These are phyloP conservation scores for Penaeus japonicus DNA, from an alignment of 1,140 invertebrate genomes.

Conservation along the genomic window DNA sequence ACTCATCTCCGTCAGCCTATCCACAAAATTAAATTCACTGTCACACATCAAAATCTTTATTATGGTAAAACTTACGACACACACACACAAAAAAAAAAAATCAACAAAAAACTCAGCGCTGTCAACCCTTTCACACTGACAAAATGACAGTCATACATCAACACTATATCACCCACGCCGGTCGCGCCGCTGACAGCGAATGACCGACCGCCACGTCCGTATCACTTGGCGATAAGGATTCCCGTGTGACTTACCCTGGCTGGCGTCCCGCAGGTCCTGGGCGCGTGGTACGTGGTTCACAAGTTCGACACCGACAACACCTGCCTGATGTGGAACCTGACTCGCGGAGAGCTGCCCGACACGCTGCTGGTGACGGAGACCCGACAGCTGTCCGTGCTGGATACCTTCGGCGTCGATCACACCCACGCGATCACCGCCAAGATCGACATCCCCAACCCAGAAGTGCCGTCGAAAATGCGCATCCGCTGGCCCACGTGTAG, in stretches of 20 bases:
- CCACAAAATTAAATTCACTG: no score
- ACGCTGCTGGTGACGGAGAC: slow-evolving; percentile 55
- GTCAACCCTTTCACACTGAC: no score
- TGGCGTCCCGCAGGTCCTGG: slow-evolving; percentile 71
- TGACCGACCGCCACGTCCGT: no score
- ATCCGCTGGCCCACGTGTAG: slow-evolving; percentile 82
- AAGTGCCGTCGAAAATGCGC: slow-evolving; percentile 75
- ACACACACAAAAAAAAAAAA: no score
- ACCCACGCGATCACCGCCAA: slow-evolving; percentile 79
- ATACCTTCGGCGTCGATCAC: slow-evolving; percentile 71
- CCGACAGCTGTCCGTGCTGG: slow-evolving; percentile 48
- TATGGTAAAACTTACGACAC: no score
- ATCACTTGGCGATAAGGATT: no score
- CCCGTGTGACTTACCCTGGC: neutral
- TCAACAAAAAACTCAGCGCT: no score
- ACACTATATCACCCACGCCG: no score
- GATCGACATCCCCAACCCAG: slow-evolving; percentile 72
- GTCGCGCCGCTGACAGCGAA: no score
- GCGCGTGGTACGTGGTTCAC: slow-evolving; percentile 85
- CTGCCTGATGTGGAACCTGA: slow-evolving; percentile 83
- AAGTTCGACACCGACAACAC: slow-evolving; percentile 82
- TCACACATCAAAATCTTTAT: no score
- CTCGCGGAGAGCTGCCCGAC: slow-evolving; percentile 62
- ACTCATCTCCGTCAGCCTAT: no score
- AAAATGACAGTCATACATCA: no score